Percentiles rank a stretch among this genome's conserved stretches.
Conservation (phyloP, 2,113 vertebrate genomes). For the Lepus europaeus region DNA sequence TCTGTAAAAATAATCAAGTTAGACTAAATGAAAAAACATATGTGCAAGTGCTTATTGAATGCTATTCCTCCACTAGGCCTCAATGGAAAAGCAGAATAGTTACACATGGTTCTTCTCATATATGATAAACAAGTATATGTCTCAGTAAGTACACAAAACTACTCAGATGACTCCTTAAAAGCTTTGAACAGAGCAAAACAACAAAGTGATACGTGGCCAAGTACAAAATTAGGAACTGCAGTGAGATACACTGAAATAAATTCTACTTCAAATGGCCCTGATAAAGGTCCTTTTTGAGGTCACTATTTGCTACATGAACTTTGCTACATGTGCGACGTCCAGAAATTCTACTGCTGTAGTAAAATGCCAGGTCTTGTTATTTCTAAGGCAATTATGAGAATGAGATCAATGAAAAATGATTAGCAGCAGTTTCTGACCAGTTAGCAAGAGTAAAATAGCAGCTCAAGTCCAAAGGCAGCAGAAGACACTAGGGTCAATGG, state of each 20-base stretch:
- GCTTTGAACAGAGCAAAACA: background rate
- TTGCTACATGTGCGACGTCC: background rate
- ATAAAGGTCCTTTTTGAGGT: conserved; percentile 1
- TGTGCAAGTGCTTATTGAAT: conserved; percentile 60
- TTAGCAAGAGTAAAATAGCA: background rate
- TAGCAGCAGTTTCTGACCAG: background rate
- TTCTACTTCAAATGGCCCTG: background rate
- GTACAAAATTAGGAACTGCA: conserved; percentile 48
- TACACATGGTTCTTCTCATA: conserved; percentile 38
- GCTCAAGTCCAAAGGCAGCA: background rate
- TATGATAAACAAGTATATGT: conserved; percentile 37
- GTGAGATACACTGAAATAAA: conserved; percentile 30
- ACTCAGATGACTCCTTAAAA: conserved; percentile 46
- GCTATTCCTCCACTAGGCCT: background rate
- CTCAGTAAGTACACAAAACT: background rate
- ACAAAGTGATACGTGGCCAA: conserved; percentile 1
- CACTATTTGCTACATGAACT: conserved; percentile 39
- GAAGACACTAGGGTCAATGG: background rate
- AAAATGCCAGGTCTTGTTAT: conserved; percentile 24
- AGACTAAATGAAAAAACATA: conserved; percentile 70
- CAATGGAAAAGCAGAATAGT: conserved; percentile 47
- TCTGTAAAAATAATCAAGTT: conserved; percentile 77
- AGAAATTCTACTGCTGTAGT: conserved; percentile 14
- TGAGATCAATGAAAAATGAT: conserved; percentile 35
- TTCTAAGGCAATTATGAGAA: conserved; percentile 29